Base-by-base conservation (phyloP, 2,888 invertebrate genomes). In the Aricia artaxerxes region DNA sequence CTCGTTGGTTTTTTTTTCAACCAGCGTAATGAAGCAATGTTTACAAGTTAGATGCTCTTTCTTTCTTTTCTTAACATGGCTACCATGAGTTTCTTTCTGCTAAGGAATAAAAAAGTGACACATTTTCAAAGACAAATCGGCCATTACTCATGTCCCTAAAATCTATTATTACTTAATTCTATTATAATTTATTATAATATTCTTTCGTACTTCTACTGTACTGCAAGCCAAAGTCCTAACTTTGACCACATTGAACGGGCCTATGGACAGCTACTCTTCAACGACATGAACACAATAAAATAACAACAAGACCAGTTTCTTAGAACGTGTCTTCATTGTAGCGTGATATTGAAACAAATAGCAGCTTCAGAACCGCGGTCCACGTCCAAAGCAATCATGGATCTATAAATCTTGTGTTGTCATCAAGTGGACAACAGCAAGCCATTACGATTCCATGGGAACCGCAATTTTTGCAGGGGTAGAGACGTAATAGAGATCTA, bases 341-440 rank as follows among this genome's bases (percentile, higher is more conserved):
- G 83, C 85, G 84, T 87, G 86, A 88, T 90, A 90, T 90, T 90
- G 88, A 90, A 90, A 90, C 87, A 90, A 91, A 91, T 90, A 90
- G 88, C 87, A 86, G 2, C 9, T 49, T 85, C 86, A 85, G 85
- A 82, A 82, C 83, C 24, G 24, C 24, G 24, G 24, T 24, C 24
- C 83, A 82, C 83, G 83, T 83, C 81, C 83, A 83, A 83, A 81
- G 86, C 87, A 88, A 90, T 90, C 88, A 88, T 88, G 88, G 86
- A 89, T 90, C 89, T 86, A 91, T 91, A 90, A 89, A 91, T 91
- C 89, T 89, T 85, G 79, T 79, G 82, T 69, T 35, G 69, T 35
- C 82, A 82, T 83, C 83, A 83, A 83, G 82, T 72, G 78, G n/a
- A 84, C n/a, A 7, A 35, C 16, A 35, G 16, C 11, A 69, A 57